Conservation (phyloP, 2,888 invertebrate species). For the Drosophila formosana region DNA sequence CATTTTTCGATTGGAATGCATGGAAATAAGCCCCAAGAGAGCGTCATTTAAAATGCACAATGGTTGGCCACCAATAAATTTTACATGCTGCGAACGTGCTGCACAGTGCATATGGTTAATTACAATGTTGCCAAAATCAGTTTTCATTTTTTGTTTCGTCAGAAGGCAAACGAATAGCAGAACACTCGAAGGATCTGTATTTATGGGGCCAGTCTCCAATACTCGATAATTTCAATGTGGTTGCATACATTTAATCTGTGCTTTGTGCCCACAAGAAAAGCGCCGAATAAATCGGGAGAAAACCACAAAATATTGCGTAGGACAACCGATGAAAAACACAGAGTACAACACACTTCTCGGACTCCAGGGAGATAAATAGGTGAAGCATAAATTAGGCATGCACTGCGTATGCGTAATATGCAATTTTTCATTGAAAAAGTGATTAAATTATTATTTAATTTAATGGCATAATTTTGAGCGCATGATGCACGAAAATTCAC, state of each 20-base stretch:
- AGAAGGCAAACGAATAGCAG: neutral
- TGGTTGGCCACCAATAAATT: conserved; percentile 1
- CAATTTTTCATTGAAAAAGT: neutral
- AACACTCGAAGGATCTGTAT: conserved; percentile 29
- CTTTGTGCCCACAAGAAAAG: conserved; percentile 33
- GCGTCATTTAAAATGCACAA: conserved; percentile 8
- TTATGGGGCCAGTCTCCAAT: conserved; percentile 15
- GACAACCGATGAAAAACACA: no score
- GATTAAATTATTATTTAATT: no score
- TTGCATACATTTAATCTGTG: conserved; percentile 46
- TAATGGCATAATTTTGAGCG: no score
- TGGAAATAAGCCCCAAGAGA: neutral
- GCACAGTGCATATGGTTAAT: conserved; percentile 2
- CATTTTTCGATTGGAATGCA: neutral
- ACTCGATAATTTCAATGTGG: conserved; percentile 16
- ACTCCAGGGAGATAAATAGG: no score
- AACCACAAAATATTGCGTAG: no score
- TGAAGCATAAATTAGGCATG: no score
- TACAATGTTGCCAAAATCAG: neutral
- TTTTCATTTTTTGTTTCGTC: neutral
- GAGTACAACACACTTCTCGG: no score
- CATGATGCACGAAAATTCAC: no score
- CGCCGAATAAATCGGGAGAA: conserved; percentile 6
- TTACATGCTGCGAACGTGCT: neutral
- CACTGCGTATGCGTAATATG: neutral